phyloP scores from a whole-genome alignment of 2,888 invertebrate species.

The Chesias legatella region DNA sequence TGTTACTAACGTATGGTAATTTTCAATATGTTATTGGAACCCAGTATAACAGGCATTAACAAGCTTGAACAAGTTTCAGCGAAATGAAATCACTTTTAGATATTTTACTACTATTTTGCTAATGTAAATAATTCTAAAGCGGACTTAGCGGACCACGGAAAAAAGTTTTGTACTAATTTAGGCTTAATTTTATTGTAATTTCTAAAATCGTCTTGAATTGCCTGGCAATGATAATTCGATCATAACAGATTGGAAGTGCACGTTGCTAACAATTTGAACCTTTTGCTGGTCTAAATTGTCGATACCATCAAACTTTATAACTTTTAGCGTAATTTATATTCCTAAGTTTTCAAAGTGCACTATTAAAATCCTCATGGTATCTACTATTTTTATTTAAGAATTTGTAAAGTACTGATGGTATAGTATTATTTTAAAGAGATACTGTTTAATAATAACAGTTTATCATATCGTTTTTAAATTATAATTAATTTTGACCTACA shows the following conservation, averaged over 20 bases:
- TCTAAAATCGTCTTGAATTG: slow-evolving; percentile 19
- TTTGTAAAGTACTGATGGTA: slow-evolving; percentile 19
- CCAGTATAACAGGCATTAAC: too few species aligned
- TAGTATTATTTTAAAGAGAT: slow-evolving; percentile 19
- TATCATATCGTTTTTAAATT: too few species aligned
- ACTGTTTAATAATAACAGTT: slow-evolving; percentile 4
- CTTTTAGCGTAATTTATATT: slow-evolving; percentile 14
- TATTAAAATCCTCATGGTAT: slow-evolving; percentile 15
- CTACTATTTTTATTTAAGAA: slow-evolving; percentile 12
- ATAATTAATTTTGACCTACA: too few species aligned
- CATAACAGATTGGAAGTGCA: not conserved
- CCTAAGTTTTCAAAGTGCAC: slow-evolving; percentile 24
- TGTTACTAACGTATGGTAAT: too few species aligned
- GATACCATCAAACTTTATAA: slow-evolving; percentile 10
- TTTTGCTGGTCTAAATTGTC: not conserved
- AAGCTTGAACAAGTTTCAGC: too few species aligned
- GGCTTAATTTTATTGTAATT: slow-evolving; percentile 30
- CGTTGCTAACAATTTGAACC: too few species aligned
- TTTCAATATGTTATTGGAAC: too few species aligned
- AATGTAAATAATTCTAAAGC: slow-evolving; percentile 49
- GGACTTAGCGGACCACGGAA: slow-evolving; percentile 56
- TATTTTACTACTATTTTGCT: slow-evolving; percentile 33
- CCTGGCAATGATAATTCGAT: slow-evolving; percentile 21
- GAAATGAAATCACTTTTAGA: too few species aligned
- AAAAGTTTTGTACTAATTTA: slow-evolving; percentile 43